phyloP scores from a whole-genome alignment of 2,113 vertebrate genomes.

The Furnarius figulus region DNA sequence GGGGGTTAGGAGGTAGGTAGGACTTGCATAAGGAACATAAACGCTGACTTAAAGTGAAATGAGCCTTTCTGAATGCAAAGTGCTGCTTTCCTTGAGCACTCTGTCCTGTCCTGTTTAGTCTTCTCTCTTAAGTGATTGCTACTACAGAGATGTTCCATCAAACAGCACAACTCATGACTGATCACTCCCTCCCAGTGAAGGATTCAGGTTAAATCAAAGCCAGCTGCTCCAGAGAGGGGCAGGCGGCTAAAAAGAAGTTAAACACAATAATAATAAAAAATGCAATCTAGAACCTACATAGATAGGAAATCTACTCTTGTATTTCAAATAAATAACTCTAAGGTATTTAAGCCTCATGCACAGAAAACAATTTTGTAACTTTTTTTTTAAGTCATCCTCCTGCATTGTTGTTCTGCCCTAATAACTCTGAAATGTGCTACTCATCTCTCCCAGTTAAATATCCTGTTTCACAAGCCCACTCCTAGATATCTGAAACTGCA shows the following conservation, averaged over 20 bases:
- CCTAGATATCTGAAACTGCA: slow-evolving; percentile 78
- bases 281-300: slow-evolving; percentile 29
- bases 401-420: slow-evolving; percentile 60
- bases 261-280: slow-evolving; percentile 63
- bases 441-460: slow-evolving; percentile 78
- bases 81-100: not conserved
- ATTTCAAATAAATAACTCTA: slow-evolving; percentile 51
- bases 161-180: slow-evolving; percentile 31
- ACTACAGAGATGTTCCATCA: not conserved
- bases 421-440: slow-evolving; percentile 75
- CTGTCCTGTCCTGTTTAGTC: not conserved
- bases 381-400: slow-evolving; percentile 57
- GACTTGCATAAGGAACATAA: not conserved
- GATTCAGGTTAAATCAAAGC: slow-evolving; percentile 77
- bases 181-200: slow-evolving; percentile 61
- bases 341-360: slow-evolving; percentile 63
- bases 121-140: not conserved
- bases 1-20: not conserved
- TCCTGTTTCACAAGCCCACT: slow-evolving; percentile 81
- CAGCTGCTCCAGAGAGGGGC: slow-evolving; percentile 59
- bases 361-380: slow-evolving; percentile 67
- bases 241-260: not conserved
- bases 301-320: slow-evolving; percentile 6
- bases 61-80: not conserved
- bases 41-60: not conserved